These are phyloP conservation scores for Atopsyche davidsoni DNA, from an alignment of 1,140 invertebrate genomes.

Conservation along the genomic window DNA sequence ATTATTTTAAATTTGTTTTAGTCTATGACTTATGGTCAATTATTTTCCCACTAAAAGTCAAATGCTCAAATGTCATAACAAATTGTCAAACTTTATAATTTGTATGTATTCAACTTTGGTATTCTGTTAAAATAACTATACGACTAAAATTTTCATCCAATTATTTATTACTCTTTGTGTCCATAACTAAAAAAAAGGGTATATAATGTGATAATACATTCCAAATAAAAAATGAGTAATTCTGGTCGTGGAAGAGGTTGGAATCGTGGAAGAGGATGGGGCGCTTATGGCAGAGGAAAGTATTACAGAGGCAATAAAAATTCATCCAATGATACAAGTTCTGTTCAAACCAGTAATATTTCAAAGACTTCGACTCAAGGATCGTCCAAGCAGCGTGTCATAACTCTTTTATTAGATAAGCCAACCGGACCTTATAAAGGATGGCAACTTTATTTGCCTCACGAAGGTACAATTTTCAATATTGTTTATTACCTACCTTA, in stretches of 20 bases:
- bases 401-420: conserved; percentile 12
- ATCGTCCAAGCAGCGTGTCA: conserved; percentile 11
- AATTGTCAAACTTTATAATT: too few species aligned
- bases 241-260: conserved; percentile 14
- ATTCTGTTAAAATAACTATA: too few species aligned
- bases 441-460: conserved; percentile 65
- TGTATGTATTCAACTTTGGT: too few species aligned
- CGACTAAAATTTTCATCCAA: too few species aligned
- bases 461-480: conserved; percentile 48
- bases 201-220: neutral
- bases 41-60: too few species aligned
- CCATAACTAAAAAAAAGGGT: too few species aligned
- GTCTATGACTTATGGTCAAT: too few species aligned
- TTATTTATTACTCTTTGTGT: too few species aligned
- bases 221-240: neutral
- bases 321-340: neutral
- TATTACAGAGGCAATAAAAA: neutral
- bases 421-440: conserved; percentile 47
- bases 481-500: conserved; percentile 14
- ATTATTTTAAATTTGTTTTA: too few species aligned
- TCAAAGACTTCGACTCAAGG: conserved; percentile 8
- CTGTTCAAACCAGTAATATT: conserved; percentile 2
- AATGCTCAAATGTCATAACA: too few species aligned
- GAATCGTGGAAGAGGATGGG: conserved; percentile 10
- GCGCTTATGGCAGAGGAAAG: conserved; percentile 5